Base-by-base conservation (phyloP, 2,797 vertebrate genomes). In the Epinephelus malabaricus region DNA sequence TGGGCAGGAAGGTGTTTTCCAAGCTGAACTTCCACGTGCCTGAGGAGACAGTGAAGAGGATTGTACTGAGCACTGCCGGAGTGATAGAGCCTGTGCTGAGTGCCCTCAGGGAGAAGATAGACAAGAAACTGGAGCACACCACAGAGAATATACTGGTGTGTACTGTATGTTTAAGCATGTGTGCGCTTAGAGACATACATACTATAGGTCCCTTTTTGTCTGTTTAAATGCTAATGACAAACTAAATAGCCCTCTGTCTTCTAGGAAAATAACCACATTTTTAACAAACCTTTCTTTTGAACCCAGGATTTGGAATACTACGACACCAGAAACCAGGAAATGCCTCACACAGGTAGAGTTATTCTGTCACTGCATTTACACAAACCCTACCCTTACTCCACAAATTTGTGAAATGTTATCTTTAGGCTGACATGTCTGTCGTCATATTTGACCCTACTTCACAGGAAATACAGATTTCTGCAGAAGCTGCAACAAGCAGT, bases 1-100 rank as follows among this genome's bases (percentile, higher is more conserved):
- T 74, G 49, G 58, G 84, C 81, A 97, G 97, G 90, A 97, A 96
- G 82, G 96, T 96, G 85, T 95, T 97, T 86, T 93, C 91, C 77
- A 96, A 95, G 89, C 81, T 96, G 58, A 89, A 90, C 76, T 94
- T 97, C 72, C 84, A 94, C 18, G 86, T 97, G 78, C 88, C 94
- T 0, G 95, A 95, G 47, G 93, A 94, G 2, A 92, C 83, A 2
- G 78, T 96, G 69, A 93, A 74, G 61, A 95, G 69, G 89, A 94
- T 97, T 61, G 89, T 86, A 18, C 63, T 94, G 82, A 95, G 80
- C 78, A 77, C 75, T 0, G 55, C 94, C 0, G 94, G 96, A 59
- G 92, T 86, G 61, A 92, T 97, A 2, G 93, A 96, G 88, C 86
- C 94, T 6, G 84, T 96, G 19, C 87, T 96, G 58, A 93, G 83